A percentile compares a stretch with the other conserved stretches of the same genome.
phyloP scores from a whole-genome alignment of 2,113 vertebrate genomes.

The Acanthisitta chloris region DNA sequence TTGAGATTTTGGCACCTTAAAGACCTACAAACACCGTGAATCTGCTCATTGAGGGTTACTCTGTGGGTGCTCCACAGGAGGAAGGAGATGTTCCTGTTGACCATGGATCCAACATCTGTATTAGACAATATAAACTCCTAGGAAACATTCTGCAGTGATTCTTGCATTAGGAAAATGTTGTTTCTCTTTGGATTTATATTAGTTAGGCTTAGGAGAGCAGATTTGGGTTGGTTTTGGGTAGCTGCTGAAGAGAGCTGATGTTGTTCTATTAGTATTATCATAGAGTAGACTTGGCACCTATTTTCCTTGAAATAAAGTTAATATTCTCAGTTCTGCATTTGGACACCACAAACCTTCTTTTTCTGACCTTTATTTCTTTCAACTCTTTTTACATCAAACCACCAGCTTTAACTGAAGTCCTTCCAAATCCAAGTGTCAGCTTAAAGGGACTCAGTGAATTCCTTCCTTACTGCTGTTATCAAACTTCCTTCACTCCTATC shows the following conservation, averaged over 20 bases:
- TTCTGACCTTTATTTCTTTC: not conserved
- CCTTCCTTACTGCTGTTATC: not conserved
- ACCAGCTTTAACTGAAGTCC: not conserved
- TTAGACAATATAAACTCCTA: too few relatives aligned
- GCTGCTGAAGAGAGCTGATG: not conserved
- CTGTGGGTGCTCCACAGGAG: not conserved
- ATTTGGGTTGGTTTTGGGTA: not conserved
- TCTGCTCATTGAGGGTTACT: not conserved
- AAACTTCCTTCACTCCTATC: too few relatives aligned
- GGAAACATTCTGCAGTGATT: not conserved
- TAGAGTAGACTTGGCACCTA: not conserved
- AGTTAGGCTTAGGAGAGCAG: not conserved
- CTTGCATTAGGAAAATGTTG: not conserved
- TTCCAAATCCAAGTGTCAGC: not conserved
- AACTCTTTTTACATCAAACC: not conserved
- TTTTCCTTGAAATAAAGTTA: not conserved
- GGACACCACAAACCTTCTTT: not conserved
- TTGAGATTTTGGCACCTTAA: not conserved
- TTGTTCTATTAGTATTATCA: accelerated
- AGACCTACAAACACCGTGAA: not conserved
- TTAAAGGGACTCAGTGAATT: not conserved
- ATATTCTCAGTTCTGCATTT: not conserved
- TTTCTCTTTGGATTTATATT: not conserved
- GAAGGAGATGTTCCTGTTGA: not conserved
- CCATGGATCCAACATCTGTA: accelerated